A percentile compares a stretch with the other conserved stretches of the same genome.
phyloP scores from a whole-genome alignment of 2,888 invertebrate species.

The Xanthorhoe spadicearia region DNA sequence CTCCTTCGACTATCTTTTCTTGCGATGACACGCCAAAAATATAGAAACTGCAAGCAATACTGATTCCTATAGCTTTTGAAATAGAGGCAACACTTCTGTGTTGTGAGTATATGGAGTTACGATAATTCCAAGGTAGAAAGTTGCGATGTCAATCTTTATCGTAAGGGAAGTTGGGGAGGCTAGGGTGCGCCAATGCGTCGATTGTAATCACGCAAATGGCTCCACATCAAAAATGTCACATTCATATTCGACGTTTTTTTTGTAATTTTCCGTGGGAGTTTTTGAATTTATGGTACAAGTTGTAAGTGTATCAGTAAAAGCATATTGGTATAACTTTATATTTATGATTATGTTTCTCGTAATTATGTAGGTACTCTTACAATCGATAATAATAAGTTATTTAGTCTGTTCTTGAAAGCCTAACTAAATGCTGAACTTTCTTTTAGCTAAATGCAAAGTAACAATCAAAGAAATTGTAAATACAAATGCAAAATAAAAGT shows the following conservation, averaged over 20 bases:
- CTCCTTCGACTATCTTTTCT: conserved; percentile 82
- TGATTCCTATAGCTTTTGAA: conserved; percentile 53
- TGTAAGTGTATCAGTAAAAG: neutral
- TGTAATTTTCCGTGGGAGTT: conserved; percentile 68
- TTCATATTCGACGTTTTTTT: conserved; percentile 72
- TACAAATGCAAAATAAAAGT: conserved; percentile 30
- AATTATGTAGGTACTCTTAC: no score
- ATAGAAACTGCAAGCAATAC: conserved; percentile 48
- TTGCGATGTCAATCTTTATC: conserved; percentile 82
- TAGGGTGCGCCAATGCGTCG: conserved; percentile 81
- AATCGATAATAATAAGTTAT: no score
- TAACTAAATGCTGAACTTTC: neutral
- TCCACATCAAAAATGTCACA: conserved; percentile 81
- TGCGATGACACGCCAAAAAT: conserved; percentile 80
- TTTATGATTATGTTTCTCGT: no score
- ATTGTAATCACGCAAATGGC: conserved; percentile 84
- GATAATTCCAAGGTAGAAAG: conserved; percentile 77
- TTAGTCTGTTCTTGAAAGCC: no score
- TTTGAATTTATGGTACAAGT: conserved; percentile 28
- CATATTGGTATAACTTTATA: no score
- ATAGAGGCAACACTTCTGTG: conserved; percentile 63
- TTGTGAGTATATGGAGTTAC: conserved; percentile 59
- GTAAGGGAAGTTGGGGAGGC: conserved; percentile 79
- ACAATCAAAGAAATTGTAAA: neutral
- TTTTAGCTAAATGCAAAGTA: neutral